Conservation (phyloP, 2,888 invertebrate species). For the Copidosoma aretas region DNA sequence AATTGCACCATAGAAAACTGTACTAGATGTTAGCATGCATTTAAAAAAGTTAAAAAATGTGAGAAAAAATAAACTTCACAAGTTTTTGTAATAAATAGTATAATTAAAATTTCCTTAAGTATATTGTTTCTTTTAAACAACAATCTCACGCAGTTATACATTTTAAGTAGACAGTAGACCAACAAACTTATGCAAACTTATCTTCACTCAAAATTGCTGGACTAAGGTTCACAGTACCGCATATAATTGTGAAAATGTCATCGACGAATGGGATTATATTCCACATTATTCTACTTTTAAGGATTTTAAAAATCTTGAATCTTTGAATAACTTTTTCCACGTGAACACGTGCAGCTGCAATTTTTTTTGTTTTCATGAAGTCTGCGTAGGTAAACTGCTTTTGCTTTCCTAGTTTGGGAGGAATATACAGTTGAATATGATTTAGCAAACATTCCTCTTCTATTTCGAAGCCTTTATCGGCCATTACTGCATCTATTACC, state of each 20-base stretch:
- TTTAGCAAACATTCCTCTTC: not conserved
- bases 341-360: slow-evolving; percentile 4
- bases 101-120: too few species aligned
- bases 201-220: not conserved
- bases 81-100: too few species aligned
- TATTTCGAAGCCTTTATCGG: not conserved
- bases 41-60: too few species aligned
- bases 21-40: too few species aligned
- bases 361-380: not conserved
- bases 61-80: too few species aligned
- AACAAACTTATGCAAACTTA: too few species aligned
- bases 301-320: slow-evolving; percentile 3
- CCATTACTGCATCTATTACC: not conserved
- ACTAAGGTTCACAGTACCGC: not conserved
- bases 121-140: too few species aligned
- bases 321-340: slow-evolving; percentile 13
- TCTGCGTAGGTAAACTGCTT: too few species aligned
- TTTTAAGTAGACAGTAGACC: too few species aligned
- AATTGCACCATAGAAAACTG: too few species aligned
- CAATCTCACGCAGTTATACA: too few species aligned
- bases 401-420: too few species aligned
- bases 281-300: not conserved
- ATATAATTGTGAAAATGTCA: slow-evolving; percentile 15
- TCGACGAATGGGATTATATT: not conserved
- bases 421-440: not conserved